Conservation (phyloP, 2,888 invertebrate genomes). For the Pammene aurita region DNA sequence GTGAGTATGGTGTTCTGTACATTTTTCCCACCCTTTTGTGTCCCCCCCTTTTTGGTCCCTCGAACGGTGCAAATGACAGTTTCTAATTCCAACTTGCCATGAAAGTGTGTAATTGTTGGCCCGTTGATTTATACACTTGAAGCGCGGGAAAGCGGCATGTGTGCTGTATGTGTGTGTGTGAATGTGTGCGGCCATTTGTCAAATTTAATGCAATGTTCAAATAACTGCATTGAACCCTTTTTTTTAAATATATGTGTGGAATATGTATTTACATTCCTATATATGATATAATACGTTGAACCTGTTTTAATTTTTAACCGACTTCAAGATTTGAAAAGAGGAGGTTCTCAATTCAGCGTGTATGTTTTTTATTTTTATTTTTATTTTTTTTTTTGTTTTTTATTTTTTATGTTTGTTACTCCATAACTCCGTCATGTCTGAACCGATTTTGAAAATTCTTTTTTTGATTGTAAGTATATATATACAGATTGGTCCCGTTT, state of each 20-base stretch:
- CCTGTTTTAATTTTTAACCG: too few species aligned
- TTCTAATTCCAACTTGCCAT: slow-evolving; percentile 84
- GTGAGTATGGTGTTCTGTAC: neutral
- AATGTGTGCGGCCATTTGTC: slow-evolving; percentile 45
- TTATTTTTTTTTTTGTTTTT: too few species aligned
- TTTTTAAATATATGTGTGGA: neutral
- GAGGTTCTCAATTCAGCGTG: too few species aligned
- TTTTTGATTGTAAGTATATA: too few species aligned
- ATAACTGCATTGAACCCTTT: slow-evolving; percentile 46
- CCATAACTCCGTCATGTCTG: too few species aligned
- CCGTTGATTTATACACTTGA: slow-evolving; percentile 81
- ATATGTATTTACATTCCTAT: too few species aligned
- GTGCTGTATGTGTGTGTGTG: slow-evolving; percentile 48
- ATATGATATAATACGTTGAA: too few species aligned
- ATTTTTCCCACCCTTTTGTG: slow-evolving; percentile 71
- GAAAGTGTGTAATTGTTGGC: slow-evolving; percentile 84
- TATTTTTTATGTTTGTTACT: too few species aligned
- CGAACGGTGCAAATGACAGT: slow-evolving; percentile 84
- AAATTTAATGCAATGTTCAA: slow-evolving; percentile 44
- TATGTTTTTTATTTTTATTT: too few species aligned
- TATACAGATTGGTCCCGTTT: too few species aligned
- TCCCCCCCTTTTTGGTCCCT: slow-evolving; percentile 60
- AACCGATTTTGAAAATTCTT: too few species aligned
- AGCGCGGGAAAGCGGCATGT: slow-evolving; percentile 68
- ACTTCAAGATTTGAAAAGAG: too few species aligned